Base-by-base conservation (phyloP, 64 coral and sea anemone species). In the Pachyseris speciosa region DNA sequence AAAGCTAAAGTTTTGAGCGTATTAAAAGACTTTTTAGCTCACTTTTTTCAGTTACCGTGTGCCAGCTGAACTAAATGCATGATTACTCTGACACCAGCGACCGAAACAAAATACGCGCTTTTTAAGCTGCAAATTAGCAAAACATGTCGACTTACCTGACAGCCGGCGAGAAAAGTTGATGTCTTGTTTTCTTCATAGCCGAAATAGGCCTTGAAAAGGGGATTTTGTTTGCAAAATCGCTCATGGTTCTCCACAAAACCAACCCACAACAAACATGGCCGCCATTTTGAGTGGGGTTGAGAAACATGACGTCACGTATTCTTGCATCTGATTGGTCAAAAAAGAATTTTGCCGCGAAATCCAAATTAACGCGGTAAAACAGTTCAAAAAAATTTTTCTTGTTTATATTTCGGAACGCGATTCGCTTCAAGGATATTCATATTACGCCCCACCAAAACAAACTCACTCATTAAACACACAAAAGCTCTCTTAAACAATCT, bases 331-430 rank as follows among this genome's bases (percentile, higher is more conserved):
- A 97, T 97, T 97, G 95, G 95, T 83, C 84, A 22, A 49, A 36
- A 33, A 11, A 24, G 37, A 37, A 45, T 13, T 45, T 89, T 94
- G 78, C 95, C 95, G 95, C 95, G 95, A 97, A 97, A 97, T 97
- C 81, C 88, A 88, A 89, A 97, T 80, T 77, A 19, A 83, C 68
- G 92, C 58, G 86, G 45, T 74, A 57, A 80, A 85, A 75, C 49
- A 65, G 60, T 29, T 43, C 40, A 39, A 45, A 84, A 91, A 84
- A 79, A 83, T 37, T 27, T 85, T 87, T n/a, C n/a, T 67, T 97
- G 95, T 97, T 93, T 97, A 93, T 85, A 89, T 86, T 93, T 89
- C 32, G 72, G 41, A 47, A 96, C 75, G 25, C 72, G 77, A 81
- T 81, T 81, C 77, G 77, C 77, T 60, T 81, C 31, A 81, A 61